Evolutionary conservation across 2,113 vertebrate species (phyloP), one percentile per base, ranked within the genome.

Genomic region (Phycodurus eques): DNA sequence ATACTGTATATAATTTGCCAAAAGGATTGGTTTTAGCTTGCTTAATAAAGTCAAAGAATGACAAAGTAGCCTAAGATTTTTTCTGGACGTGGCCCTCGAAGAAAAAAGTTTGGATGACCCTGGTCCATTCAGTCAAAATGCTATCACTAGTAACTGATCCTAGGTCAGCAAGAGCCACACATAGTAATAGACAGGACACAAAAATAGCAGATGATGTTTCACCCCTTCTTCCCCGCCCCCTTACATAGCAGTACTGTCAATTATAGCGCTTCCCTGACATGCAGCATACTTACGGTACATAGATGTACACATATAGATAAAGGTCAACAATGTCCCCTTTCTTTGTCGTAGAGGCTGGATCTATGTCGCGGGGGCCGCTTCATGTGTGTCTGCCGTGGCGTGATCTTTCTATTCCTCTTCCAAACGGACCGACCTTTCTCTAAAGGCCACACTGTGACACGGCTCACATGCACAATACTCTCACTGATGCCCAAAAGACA

Each of bases 401-500:
- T 77, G 74, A 77, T 83, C 78, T 79, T 74, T 80, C 75, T 89
- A 68, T 84, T 87, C 74, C 77, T 83, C 62, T 73, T 85, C 82
- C 83, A 86, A 87, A 84, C 74, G 62, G 66, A 75, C 65, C 75
- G 82, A 88, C 88, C 86, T 91, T 91, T 88, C 60, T 74, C 65
- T 79, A 90, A 91, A 91, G 90, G 88, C 89, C 85, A 83, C 75
- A 49, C 54, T 31, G 86, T 83, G 85, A 91, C 86, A 87, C 82
- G 66, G 66, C 80, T 90, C 86, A 88, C 90, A 89, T 90, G 83
- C 87, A 87, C 85, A 89, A 85, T 79, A 72, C 53, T 62, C 60
- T 74, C 76, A 65, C 64, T 8, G 77, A 76, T 12, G 56, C 79
- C 79, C 59, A 59, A 77, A 71, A 81, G 64, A 81, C 75, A 79